Evolutionary conservation across 2,113 vertebrate genomes (phyloP).

Genomic region (Aramus guarauna): DNA sequence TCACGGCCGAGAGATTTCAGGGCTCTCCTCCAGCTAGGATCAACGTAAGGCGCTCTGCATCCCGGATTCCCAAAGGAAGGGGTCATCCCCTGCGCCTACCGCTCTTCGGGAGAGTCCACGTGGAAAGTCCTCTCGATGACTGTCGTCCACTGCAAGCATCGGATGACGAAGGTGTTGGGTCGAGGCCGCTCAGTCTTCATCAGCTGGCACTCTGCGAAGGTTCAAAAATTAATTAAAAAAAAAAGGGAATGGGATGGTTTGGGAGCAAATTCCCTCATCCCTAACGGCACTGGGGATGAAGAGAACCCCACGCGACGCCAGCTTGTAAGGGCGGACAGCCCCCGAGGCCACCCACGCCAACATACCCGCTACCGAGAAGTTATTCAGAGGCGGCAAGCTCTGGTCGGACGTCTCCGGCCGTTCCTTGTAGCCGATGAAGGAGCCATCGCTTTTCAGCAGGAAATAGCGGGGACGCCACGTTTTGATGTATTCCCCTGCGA

Average conservation of each 20-base stretch:
- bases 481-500: constrained; percentile 92
- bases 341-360: not conserved
- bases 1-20: fast-evolving
- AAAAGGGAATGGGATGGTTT: not conserved
- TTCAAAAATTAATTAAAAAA: not conserved
- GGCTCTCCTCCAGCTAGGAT: not conserved
- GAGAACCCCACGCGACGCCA: fast-evolving
- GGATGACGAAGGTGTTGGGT: constrained; percentile 94
- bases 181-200: constrained; percentile 88
- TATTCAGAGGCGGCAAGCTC: constrained; percentile 87
- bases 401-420: constrained; percentile 87
- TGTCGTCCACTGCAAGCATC: constrained; percentile 93
- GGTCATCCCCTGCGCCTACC: constrained; percentile 37
- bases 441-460: constrained; percentile 91
- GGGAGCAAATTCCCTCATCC: not conserved
- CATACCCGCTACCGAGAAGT: constrained; percentile 92
- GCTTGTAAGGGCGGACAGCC: fast-evolving
- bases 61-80: fast-evolving
- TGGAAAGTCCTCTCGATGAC: constrained; percentile 96
- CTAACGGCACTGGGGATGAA: not conserved
- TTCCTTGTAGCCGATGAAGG: constrained; percentile 95
- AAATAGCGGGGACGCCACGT: constrained; percentile 95
- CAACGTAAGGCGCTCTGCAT: fast-evolving
- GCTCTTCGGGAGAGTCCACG: constrained; percentile 87
- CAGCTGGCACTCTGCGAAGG: constrained; percentile 3